A percentile compares a stretch with the other conserved stretches of the same genome.
These are phyloP conservation scores for Oscheius onirici DNA, from an alignment of 2,888 invertebrate genomes.

Conservation along the genomic window DNA sequence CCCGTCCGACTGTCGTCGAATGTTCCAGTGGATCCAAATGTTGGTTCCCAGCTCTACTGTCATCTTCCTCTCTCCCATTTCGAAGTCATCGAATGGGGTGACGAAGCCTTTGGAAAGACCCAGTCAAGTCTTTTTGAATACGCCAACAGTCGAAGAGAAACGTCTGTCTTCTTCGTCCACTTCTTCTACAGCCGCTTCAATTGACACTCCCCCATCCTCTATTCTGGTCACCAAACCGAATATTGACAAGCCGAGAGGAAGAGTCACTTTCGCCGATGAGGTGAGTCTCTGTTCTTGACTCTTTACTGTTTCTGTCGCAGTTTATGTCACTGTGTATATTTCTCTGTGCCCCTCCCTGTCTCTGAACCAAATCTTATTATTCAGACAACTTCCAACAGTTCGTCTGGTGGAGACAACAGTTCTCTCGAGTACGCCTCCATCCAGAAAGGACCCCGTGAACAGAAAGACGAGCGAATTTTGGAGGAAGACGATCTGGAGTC, in stretches of 20 bases:
- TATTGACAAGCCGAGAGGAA: slow-evolving; percentile 30
- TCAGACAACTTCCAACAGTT: slow-evolving; percentile 24
- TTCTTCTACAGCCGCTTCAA: slow-evolving; percentile 28
- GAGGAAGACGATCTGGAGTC: slow-evolving; percentile 65
- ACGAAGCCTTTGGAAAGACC: background rate
- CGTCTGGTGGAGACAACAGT: slow-evolving; percentile 25
- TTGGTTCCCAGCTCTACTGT: slow-evolving; percentile 30
- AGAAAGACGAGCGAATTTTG: slow-evolving; percentile 38
- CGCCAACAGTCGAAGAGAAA: slow-evolving; percentile 23
- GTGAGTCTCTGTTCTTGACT: background rate
- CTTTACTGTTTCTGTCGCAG: no score
- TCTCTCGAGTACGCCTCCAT: slow-evolving; percentile 26
- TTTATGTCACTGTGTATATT: no score
- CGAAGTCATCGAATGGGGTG: slow-evolving; percentile 7
- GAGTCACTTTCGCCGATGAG: slow-evolving; percentile 45
- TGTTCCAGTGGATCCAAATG: slow-evolving; percentile 85
- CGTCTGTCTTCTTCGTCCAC: slow-evolving; percentile 45
- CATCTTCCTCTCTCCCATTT: slow-evolving; percentile 28
- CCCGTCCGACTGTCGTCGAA: slow-evolving; percentile 87
- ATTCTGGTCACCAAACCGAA: slow-evolving; percentile 33
- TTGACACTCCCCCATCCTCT: slow-evolving; percentile 37
- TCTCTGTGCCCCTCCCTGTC: background rate
- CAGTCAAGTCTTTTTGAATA: slow-evolving; percentile 2
- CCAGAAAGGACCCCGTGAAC: background rate
- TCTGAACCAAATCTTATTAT: background rate